Base-by-base conservation (phyloP, 1,140 invertebrate species). In the Halesus radiatus region DNA sequence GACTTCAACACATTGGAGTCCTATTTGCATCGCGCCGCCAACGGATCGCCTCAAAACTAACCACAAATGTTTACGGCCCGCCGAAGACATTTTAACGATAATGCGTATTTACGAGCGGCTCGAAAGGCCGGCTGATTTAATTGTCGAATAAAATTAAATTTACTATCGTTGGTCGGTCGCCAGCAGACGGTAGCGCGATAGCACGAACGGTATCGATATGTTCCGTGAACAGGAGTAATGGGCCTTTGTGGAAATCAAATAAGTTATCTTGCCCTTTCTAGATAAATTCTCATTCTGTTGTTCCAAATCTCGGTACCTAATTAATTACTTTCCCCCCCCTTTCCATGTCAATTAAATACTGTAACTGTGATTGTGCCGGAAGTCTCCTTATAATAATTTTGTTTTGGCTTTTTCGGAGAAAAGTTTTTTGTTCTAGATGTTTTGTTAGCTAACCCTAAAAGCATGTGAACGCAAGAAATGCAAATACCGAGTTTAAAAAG, bases 121-220 rank as follows among this genome's bases (percentile, higher is more conserved):
- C 85, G 87, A 88, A 88, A 88, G 87, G 86, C 84, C 84, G 86
- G 84, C 85, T 85, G 75, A 82, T 88, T 89, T 88, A 88, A 88
- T 89, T 88, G 88, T 87, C 87, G 85, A 87, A 89, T 89, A 88
- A 89, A 89, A 88, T 87, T 86, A 85, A 89, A 89, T 89, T 89
- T 89, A 89, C 86, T 85, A 83, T 84, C 72, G 76, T 45, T 50
- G 62, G 45, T 64, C 45, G 68, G 20, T 23, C 45, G 52, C 29
- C 68, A 50, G 58, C 53, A 45, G 32, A 18, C 56, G 56, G 58
- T 50, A 64, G 53, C 58, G 72, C 20, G 22, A 26, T 56, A 20
- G 50, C 32, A n/a, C 62, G 62, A 29, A n/a, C 16, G 26, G 22
- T 15, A 26, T 29, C 23, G 62, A 66, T 66, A 32, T n/a, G 10